Percentiles rank a stretch among this genome's conserved stretches.
Evolutionary conservation across 35 echinoderm and acorn worm species (phyloP).

Genomic region (Ptychodera flava): DNA sequence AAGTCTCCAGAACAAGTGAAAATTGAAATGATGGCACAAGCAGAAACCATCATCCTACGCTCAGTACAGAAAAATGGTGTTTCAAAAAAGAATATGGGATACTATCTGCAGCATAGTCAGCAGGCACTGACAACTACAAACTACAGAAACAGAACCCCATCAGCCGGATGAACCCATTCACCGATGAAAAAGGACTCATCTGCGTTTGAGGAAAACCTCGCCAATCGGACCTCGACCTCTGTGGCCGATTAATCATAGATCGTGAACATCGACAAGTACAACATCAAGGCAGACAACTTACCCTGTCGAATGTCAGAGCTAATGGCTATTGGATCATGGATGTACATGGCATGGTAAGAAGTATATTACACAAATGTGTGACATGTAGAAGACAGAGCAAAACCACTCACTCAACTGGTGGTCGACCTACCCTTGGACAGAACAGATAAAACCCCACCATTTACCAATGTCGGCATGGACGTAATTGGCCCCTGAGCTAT

Average conservation of each 20-base stretch:
- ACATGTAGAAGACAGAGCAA: background rate
- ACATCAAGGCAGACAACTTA: slow-evolving; percentile 25
- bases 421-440: too few species aligned
- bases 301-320: too few species aligned
- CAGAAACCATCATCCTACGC: too few species aligned
- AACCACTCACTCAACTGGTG: background rate
- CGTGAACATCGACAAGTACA: slow-evolving; percentile 5
- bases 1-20: background rate
- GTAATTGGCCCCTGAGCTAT: slow-evolving; percentile 34
- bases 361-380: too few species aligned
- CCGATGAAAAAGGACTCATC: slow-evolving; percentile 19
- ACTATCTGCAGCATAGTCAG: background rate
- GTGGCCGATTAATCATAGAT: slow-evolving; percentile 7
- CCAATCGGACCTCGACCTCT: slow-evolving; percentile 18
- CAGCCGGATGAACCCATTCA: too few species aligned
- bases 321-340: too few species aligned
- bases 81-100: slow-evolving; percentile 18
- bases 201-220: slow-evolving; percentile 38
- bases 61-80: background rate
- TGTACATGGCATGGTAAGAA: too few species aligned
- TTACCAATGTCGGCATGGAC: slow-evolving; percentile 35
- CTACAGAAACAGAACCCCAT: too few species aligned
- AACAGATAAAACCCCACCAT: too few species aligned
- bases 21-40: too few species aligned
- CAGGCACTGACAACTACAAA: background rate